Evolutionary conservation across 2,888 invertebrate genomes (phyloP), one percentile per base, ranked within the genome.

Genomic region (Pachliopta kotzebuea): DNA sequence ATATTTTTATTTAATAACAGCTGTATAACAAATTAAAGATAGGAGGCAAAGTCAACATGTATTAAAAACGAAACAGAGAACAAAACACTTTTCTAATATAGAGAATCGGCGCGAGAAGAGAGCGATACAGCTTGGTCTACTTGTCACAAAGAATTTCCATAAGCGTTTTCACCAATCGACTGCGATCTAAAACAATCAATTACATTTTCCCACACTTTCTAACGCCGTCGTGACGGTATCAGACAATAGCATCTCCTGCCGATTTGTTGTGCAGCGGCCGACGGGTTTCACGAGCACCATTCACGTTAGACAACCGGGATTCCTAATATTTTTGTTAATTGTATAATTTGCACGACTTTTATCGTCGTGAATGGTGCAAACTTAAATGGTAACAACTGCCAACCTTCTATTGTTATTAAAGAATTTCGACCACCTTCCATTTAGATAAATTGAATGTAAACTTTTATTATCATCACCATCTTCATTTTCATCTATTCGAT

Each of bases 121-220:
- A 67, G 29, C 68, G 69, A 69, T 62, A 60, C 62, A 69, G 57
- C 56, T 57, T 62, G 63, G 55, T 56, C 50, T 20, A 67, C 67
- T 69, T 67, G 71, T 68, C 68, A 69, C 68, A 63, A 62, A 53
- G 62, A 62, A 75, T 60, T 77, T 72, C 74, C 72, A 76, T 74
- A 72, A 72, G 74, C 74, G 73, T 77, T 77, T 76, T 78, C 74
- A 72, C 72, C 72, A 69, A 75, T 73, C 72, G 74, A 69, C n/a
- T 14, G 56, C 21, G 68, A 68, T 73, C 74, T 77, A 74, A 79
- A 85, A 86, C 85, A 86, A 87, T 87, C 85, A 86, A 83, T 81
- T 80, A 84, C 72, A 71, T 76, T 80, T 88, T 90, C 90, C 83
- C 90, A 90, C 88, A 90, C 90, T 90, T 90, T 90, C 90, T 81